A percentile compares a stretch with the other conserved stretches of the same genome.
Conservation (phyloP, 1,140 invertebrate species). For the Bombus balteatus region DNA sequence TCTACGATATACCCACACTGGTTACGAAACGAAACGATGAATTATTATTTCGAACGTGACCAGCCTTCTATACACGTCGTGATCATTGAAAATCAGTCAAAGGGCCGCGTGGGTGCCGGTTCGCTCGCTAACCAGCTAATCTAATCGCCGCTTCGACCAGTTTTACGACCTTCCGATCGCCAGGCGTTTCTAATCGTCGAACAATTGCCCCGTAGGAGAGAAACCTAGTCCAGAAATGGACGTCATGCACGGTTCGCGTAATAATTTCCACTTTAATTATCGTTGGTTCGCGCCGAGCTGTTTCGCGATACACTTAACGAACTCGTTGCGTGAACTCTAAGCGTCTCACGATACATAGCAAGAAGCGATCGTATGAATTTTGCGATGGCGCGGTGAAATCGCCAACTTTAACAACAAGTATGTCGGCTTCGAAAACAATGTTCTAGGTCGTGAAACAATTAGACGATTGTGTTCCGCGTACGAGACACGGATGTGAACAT, state of each 20-base stretch:
- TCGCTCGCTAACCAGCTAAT: not conserved
- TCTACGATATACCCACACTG: too few relatives aligned
- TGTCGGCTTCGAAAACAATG: not conserved
- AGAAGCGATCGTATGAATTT: not conserved
- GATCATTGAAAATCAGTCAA: not conserved
- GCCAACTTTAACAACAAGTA: not conserved
- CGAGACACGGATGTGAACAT: not conserved
- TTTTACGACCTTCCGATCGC: not conserved
- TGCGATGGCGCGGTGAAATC: not conserved
- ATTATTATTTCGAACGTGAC: not conserved
- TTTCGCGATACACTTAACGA: too few relatives aligned
- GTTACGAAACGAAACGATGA: not conserved
- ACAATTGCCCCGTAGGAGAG: not conserved
- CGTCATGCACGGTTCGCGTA: not conserved
- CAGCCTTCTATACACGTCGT: not conserved
- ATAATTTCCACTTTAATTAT: conserved; percentile 3
- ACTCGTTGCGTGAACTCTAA: not conserved
- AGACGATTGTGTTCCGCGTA: not conserved
- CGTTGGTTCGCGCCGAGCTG: not conserved
- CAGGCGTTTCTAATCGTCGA: too few relatives aligned
- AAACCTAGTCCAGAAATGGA: not conserved
- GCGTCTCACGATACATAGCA: not conserved
- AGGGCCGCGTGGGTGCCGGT: not conserved
- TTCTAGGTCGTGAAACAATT: not conserved
- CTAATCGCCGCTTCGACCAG: not conserved